Percentiles rank a stretch among this genome's conserved stretches.
These are phyloP conservation scores for Horisme vitalbata DNA, from an alignment of 2,888 invertebrate species.

Conservation along the genomic window DNA sequence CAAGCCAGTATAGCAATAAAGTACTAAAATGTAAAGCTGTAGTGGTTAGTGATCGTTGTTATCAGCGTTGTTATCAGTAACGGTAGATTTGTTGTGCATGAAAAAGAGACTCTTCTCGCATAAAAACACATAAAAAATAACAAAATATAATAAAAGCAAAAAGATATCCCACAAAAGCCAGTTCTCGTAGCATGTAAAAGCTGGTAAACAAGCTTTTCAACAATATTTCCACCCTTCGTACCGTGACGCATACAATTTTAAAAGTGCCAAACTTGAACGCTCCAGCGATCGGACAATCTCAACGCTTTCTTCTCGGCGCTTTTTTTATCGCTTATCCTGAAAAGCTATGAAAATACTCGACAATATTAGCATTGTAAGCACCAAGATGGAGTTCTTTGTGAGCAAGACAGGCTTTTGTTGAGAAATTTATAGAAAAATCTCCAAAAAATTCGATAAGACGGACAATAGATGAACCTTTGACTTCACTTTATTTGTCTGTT, in stretches of 20 bases:
- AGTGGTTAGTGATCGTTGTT: too few species aligned
- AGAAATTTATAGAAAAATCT: conserved; percentile 41
- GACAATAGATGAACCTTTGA: conserved; percentile 22
- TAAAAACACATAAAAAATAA: too few species aligned
- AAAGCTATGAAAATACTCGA: conserved; percentile 45
- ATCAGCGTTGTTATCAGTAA: too few species aligned
- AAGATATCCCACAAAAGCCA: conserved; percentile 2
- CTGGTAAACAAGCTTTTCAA: conserved; percentile 14
- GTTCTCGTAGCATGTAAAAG: conserved; percentile 3
- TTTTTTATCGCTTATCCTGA: conserved; percentile 27
- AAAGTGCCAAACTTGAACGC: conserved; percentile 23
- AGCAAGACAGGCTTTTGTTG: conserved; percentile 44
- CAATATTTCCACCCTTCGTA: conserved; percentile 16
- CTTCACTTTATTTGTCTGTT: conserved; percentile 3
- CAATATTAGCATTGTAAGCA: conserved; percentile 46
- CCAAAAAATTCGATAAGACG: conserved; percentile 43
- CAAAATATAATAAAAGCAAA: neutral
- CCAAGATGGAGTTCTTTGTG: conserved; percentile 42
- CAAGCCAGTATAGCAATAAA: too few species aligned
- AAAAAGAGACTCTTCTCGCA: too few species aligned
- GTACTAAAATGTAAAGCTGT: too few species aligned
- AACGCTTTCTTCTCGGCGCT: too few species aligned
- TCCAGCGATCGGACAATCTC: conserved; percentile 16
- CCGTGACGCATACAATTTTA: conserved; percentile 23
- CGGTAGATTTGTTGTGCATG: too few species aligned